These are phyloP conservation scores for Tromatobia lineatoria DNA, from an alignment of 2,888 invertebrate genomes.

Conservation along the genomic window DNA sequence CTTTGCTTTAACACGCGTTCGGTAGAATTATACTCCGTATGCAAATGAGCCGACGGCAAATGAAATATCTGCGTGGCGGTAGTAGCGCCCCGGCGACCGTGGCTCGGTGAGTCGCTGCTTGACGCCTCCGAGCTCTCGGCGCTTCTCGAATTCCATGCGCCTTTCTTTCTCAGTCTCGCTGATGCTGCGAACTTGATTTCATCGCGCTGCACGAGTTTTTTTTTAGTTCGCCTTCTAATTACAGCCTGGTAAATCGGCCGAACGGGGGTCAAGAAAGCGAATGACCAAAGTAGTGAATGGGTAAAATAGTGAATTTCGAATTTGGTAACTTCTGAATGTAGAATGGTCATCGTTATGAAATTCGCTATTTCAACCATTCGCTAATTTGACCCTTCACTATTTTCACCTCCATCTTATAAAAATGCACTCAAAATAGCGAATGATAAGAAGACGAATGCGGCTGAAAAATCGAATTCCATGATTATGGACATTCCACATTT, in stretches of 20 bases:
- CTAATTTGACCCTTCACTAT: no score
- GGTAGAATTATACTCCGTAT: slow-evolving; percentile 78
- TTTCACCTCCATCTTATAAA: no score
- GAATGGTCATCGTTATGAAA: no score
- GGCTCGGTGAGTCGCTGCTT: slow-evolving; percentile 42
- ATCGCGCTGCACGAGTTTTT: slow-evolving; percentile 58
- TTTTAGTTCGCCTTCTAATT: slow-evolving; percentile 74
- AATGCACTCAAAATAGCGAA: no score
- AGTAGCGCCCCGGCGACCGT: slow-evolving; percentile 18
- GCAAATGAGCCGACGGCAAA: slow-evolving; percentile 76
- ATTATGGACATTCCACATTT: no score
- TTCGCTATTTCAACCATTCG: no score
- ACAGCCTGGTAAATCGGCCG: slow-evolving; percentile 78
- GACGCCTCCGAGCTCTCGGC: slow-evolving; percentile 34
- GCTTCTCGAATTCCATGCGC: slow-evolving; percentile 51
- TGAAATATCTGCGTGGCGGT: slow-evolving; percentile 71
- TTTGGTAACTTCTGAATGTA: no score
- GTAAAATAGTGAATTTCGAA: no score
- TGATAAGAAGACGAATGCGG: no score
- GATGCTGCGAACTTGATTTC: slow-evolving; percentile 53
- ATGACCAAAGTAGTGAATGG: no score
- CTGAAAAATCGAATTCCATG: no score
- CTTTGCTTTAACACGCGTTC: slow-evolving; percentile 69
- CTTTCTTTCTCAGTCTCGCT: not conserved
- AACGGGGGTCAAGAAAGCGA: slow-evolving; percentile 53